Evolutionary conservation across 2,113 vertebrate genomes (phyloP).

Genomic region (Triplophysa siluroides): DNA sequence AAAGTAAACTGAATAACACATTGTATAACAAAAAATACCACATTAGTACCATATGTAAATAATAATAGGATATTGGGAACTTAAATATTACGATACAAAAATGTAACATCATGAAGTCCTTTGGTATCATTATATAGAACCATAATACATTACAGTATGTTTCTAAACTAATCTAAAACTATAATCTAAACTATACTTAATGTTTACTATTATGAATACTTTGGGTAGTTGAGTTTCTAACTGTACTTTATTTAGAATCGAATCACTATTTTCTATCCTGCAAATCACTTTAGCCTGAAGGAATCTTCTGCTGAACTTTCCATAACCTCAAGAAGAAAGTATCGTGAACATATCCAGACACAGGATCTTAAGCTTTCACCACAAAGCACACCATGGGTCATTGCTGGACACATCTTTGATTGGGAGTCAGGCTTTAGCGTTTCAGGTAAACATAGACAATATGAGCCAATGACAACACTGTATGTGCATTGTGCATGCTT

Average conservation of each 20-base stretch:
- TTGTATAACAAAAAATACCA: no score
- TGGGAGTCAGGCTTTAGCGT: neutral
- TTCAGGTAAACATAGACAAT: conserved; percentile 2
- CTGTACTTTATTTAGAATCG: neutral
- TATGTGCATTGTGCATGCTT: neutral
- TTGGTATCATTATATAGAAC: no score
- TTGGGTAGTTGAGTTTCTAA: no score
- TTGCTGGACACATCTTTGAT: conserved; percentile 13
- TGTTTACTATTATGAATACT: no score
- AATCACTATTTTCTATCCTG: neutral
- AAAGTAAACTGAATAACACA: no score
- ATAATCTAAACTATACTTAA: no score
- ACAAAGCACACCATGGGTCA: conserved; percentile 30
- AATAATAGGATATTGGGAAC: no score
- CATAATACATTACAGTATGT: no score
- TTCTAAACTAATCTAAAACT: no score
- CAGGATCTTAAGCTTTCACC: conserved; percentile 19
- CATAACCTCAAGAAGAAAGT: conserved; percentile 27
- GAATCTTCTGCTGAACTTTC: conserved; percentile 22
- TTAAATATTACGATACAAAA: no score
- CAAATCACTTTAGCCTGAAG: conserved; percentile 23
- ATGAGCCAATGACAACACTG: neutral
- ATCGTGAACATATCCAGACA: neutral
- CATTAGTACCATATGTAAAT: no score
- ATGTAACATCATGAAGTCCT: no score